A percentile compares a stretch with the other conserved stretches of the same genome.
Evolutionary conservation across 2,888 invertebrate genomes (phyloP).

Genomic region (Pogonocherus hispidulus): DNA sequence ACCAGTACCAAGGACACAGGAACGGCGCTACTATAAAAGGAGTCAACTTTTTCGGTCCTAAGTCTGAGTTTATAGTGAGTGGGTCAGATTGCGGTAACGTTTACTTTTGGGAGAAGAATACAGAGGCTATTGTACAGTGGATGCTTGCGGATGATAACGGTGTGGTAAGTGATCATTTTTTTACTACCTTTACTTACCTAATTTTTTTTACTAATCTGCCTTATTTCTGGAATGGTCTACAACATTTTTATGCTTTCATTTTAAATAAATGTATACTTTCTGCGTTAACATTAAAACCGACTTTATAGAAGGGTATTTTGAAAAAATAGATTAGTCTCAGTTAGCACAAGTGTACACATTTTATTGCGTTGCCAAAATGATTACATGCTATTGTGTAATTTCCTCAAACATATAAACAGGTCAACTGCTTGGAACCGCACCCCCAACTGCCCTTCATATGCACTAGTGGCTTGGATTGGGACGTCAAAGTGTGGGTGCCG

Average conservation of each 20-base stretch:
- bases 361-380: too few species aligned
- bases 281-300: too few species aligned
- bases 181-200: too few species aligned
- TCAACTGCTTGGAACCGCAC: slow-evolving; percentile 93
- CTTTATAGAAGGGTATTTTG: too few species aligned
- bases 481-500: slow-evolving; percentile 95
- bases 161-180: slow-evolving; percentile 84
- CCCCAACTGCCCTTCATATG: slow-evolving; percentile 89
- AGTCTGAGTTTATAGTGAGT: slow-evolving; percentile 90
- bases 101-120: slow-evolving; percentile 91
- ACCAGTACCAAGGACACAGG: slow-evolving; percentile 74
- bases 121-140: slow-evolving; percentile 91
- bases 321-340: too few species aligned
- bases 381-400: too few species aligned
- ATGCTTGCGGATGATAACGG: slow-evolving; percentile 85
- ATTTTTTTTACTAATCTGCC: too few species aligned
- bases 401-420: slow-evolving; percentile 71
- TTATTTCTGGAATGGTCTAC: too few species aligned
- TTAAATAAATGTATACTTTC: too few species aligned
- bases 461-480: slow-evolving; percentile 91
- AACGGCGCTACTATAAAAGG: slow-evolving; percentile 74
- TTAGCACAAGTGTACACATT: too few species aligned
- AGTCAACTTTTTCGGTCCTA: slow-evolving; percentile 93
- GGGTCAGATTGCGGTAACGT: slow-evolving; percentile 94
- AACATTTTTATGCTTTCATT: too few species aligned